Evolutionary conservation across 1,140 invertebrate species (phyloP).

Genomic region (Aphaenogaster ashmeadi): DNA sequence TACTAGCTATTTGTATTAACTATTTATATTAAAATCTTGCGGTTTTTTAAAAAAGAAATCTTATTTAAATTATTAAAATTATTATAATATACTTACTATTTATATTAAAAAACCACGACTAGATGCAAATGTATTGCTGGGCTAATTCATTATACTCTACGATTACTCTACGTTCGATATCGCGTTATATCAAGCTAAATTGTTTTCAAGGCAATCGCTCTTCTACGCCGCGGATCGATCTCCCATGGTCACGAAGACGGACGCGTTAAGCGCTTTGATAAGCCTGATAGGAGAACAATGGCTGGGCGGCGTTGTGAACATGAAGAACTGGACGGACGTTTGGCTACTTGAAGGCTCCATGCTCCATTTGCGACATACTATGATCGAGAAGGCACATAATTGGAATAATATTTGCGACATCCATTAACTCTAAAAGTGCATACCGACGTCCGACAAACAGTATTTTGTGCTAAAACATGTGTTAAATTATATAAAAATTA

Average conservation of each 20-base stretch:
- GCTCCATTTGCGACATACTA: slow-evolving; percentile 80
- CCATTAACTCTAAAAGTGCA: slow-evolving; percentile 25
- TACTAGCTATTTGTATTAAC: background rate
- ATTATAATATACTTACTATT: too few relatives aligned
- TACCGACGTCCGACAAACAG: background rate
- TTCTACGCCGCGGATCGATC: slow-evolving; percentile 77
- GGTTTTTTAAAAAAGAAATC: too few relatives aligned
- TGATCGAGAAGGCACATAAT: slow-evolving; percentile 79
- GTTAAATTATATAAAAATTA: background rate
- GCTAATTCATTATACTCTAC: background rate
- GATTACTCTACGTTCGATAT: background rate
- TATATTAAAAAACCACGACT: background rate
- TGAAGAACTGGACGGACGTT: slow-evolving; percentile 83
- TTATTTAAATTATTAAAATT: too few relatives aligned
- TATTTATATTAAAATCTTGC: too few relatives aligned
- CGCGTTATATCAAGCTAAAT: slow-evolving; percentile 20
- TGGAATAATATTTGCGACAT: slow-evolving; percentile 4
- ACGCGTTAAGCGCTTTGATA: slow-evolving; percentile 75
- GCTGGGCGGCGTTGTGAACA: slow-evolving; percentile 86
- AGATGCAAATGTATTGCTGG: background rate
- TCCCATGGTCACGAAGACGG: slow-evolving; percentile 69
- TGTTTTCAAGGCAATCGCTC: slow-evolving; percentile 75
- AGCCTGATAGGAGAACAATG: slow-evolving; percentile 82
- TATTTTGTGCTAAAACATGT: background rate
- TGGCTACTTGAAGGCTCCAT: slow-evolving; percentile 83